Evolutionary conservation across 2,113 vertebrate genomes (phyloP).

Genomic region (Callospermophilus lateralis): DNA sequence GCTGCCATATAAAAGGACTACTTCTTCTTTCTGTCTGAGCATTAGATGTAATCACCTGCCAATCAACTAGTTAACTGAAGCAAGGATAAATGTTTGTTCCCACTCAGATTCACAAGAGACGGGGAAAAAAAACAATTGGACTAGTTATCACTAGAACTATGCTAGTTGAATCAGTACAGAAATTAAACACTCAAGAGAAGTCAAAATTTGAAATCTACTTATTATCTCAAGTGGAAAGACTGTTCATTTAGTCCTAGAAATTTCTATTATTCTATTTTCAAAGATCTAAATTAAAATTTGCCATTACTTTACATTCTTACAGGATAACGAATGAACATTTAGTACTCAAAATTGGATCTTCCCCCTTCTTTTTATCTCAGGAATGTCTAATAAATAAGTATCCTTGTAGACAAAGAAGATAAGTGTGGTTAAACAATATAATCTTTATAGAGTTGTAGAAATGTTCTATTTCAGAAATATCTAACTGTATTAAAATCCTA

Average conservation of each 20-base stretch:
- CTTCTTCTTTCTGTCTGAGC: background rate
- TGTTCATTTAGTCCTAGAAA: background rate
- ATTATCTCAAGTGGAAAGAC: background rate
- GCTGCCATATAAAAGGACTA: background rate
- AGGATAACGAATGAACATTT: background rate
- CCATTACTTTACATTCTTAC: background rate
- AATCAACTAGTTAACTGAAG: background rate
- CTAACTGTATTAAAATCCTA: background rate
- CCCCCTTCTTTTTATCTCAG: background rate
- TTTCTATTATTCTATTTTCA: constrained; percentile 31
- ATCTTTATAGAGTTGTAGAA: background rate
- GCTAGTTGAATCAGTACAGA: background rate
- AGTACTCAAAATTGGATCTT: background rate
- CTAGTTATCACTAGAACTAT: background rate
- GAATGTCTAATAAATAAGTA: background rate
- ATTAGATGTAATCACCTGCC: background rate
- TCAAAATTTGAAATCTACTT: background rate
- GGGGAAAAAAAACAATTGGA: background rate
- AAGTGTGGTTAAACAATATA: constrained; percentile 8
- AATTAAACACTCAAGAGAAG: background rate
- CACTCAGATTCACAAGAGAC: background rate
- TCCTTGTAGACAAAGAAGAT: constrained; percentile 24
- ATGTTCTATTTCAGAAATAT: constrained; percentile 23
- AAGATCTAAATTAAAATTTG: constrained; percentile 28
- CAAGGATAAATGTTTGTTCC: background rate